Conservation (phyloP, 1,140 invertebrate genomes). For the Aphidius ervi region DNA sequence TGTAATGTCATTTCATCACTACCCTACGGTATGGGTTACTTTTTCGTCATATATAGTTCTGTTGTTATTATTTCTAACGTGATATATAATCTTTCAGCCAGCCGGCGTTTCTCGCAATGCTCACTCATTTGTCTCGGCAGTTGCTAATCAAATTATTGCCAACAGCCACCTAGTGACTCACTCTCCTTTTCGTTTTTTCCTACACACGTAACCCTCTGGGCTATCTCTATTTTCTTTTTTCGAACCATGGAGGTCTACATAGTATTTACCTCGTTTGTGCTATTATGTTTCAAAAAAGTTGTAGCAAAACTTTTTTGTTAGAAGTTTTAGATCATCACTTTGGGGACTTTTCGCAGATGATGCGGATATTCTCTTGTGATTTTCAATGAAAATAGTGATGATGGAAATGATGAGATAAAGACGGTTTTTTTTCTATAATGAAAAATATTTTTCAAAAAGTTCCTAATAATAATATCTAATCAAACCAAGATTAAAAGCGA, state of each 20-base stretch:
- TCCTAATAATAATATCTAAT: too few species aligned
- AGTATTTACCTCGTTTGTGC: not conserved
- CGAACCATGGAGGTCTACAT: not conserved
- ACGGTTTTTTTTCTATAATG: too few species aligned
- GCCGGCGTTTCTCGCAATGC: conserved; percentile 51
- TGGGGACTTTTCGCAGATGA: conserved; percentile 29
- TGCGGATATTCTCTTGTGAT: conserved; percentile 19
- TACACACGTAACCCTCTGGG: conserved; percentile 7
- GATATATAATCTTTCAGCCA: conserved; percentile 43
- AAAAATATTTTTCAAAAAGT: too few species aligned
- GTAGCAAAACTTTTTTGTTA: conserved; percentile 18
- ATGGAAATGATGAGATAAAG: too few species aligned
- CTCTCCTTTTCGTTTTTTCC: conserved; percentile 21
- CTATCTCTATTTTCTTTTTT: not conserved
- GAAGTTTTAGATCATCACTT: conserved; percentile 10
- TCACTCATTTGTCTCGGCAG: conserved; percentile 50
- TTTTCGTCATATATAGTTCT: not conserved
- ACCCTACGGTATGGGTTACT: conserved; percentile 3
- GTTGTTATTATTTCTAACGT: conserved; percentile 34
- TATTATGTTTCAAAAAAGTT: conserved; percentile 19
- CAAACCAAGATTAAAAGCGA: too few species aligned
- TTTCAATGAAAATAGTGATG: not conserved
- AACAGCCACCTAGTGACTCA: conserved; percentile 21
- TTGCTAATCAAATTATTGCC: conserved; percentile 53
- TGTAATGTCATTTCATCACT: not conserved